These are phyloP conservation scores for Girardinichthys multiradiatus DNA, from an alignment of 2,113 vertebrate genomes.

Conservation along the genomic window DNA sequence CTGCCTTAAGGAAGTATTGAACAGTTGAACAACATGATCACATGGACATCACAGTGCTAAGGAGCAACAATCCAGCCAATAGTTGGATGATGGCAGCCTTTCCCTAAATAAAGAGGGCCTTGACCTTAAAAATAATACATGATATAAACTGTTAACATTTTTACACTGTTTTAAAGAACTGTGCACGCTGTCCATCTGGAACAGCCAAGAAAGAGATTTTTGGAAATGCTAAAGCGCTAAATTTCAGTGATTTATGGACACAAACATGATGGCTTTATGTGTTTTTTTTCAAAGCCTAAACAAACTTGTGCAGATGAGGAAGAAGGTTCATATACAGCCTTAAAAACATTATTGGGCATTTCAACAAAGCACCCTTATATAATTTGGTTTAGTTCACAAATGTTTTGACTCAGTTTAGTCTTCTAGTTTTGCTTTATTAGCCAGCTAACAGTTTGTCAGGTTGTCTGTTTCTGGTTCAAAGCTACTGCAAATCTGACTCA, in stretches of 20 bases:
- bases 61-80: conserved; percentile 3
- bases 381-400: neutral
- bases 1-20: conserved; percentile 28
- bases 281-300: conserved; percentile 48
- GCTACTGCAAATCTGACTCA: conserved; percentile 22
- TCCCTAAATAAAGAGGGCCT: conserved; percentile 7
- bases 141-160: conserved; percentile 32
- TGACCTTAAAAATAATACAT: conserved; percentile 26
- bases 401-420: conserved; percentile 64
- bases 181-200: neutral
- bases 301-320: conserved; percentile 39
- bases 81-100: conserved; percentile 2
- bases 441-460: conserved; percentile 48
- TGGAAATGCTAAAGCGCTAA: conserved; percentile 50
- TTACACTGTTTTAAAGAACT: conserved; percentile 5
- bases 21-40: conserved; percentile 28
- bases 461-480: conserved; percentile 26
- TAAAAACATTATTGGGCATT: conserved; percentile 50
- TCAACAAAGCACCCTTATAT: conserved; percentile 43
- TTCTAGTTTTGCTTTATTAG: conserved; percentile 51
- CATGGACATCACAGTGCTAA: neutral
- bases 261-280: conserved; percentile 54
- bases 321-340: conserved; percentile 41
- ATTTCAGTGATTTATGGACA: conserved; percentile 54
- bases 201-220: conserved; percentile 48